Conservation (phyloP, 53 echinoderm and acorn worm genomes). For the Actinopyga echinites region DNA sequence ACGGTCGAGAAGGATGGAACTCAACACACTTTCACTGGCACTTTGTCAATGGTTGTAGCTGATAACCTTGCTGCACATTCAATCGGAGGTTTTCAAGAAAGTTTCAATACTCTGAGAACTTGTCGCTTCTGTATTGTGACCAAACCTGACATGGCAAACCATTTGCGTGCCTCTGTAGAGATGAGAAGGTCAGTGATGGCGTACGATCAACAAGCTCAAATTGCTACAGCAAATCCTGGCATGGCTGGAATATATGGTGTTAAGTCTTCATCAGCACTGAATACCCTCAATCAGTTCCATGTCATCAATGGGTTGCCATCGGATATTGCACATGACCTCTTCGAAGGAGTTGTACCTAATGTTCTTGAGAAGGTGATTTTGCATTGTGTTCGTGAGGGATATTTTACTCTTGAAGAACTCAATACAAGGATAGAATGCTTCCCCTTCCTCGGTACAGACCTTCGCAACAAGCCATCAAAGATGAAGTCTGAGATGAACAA, state of each 20-base stretch:
- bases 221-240: slow-evolving; percentile 10
- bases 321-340: too few species aligned
- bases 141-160: neutral
- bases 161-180: neutral
- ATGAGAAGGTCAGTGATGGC: neutral
- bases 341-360: too few species aligned
- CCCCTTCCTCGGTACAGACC: too few species aligned
- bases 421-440: too few species aligned
- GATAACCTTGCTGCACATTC: slow-evolving; percentile 22
- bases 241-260: slow-evolving; percentile 37
- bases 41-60: neutral
- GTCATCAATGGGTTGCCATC: too few species aligned
- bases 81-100: slow-evolving; percentile 24
- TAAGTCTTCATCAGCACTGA: neutral
- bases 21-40: neutral
- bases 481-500: too few species aligned
- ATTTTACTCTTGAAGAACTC: too few species aligned
- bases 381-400: too few species aligned
- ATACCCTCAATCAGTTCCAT: neutral
- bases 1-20: neutral
- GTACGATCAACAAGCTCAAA: slow-evolving; percentile 10
- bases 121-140: slow-evolving; percentile 29
- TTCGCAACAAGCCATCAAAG: too few species aligned
- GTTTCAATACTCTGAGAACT: slow-evolving; percentile 7
- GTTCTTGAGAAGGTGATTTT: too few species aligned